Conservation (phyloP, 1,140 invertebrate species). For the Halictus rubicundus region DNA sequence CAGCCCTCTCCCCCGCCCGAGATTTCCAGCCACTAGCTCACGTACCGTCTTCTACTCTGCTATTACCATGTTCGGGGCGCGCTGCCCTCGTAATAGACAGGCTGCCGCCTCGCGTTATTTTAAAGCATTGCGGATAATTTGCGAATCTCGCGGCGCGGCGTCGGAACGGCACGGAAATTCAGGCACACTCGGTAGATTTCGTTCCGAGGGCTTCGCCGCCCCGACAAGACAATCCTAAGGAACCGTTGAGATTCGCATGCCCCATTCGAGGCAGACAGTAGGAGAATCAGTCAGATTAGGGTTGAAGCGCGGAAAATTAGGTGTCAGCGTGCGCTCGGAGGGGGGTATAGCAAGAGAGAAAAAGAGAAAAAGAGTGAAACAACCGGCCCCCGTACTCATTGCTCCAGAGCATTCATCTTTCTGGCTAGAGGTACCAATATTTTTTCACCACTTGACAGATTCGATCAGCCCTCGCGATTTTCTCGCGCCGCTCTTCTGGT, state of each 20-base stretch:
- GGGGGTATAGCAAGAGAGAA: neutral
- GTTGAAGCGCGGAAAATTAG: conserved; percentile 72
- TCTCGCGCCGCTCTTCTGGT: neutral
- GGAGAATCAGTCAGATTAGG: conserved; percentile 68
- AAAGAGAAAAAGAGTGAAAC: neutral
- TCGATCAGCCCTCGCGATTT: conserved; percentile 54
- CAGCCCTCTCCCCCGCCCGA: neutral
- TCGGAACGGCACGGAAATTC: conserved; percentile 18
- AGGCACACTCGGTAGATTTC: conserved; percentile 23
- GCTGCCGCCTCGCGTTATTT: neutral
- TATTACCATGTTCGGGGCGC: neutral
- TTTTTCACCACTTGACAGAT: conserved; percentile 61
- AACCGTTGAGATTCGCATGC: conserved; percentile 34
- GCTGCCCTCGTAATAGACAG: too few species aligned
- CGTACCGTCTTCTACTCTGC: neutral
- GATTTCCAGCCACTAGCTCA: neutral
- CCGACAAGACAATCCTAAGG: conserved; percentile 35
- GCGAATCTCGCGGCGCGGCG: neutral
- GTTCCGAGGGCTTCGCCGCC: conserved; percentile 6
- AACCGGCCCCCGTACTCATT: conserved; percentile 52
- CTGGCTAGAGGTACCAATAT: conserved; percentile 52
- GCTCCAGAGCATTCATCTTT: conserved; percentile 59
- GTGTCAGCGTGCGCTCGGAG: conserved; percentile 56
- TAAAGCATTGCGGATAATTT: conserved; percentile 7
- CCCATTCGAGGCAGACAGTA: conserved; percentile 49